These are phyloP conservation scores for Megatriorchis doriae DNA, from an alignment of 2,113 vertebrate genomes.

Conservation along the genomic window DNA sequence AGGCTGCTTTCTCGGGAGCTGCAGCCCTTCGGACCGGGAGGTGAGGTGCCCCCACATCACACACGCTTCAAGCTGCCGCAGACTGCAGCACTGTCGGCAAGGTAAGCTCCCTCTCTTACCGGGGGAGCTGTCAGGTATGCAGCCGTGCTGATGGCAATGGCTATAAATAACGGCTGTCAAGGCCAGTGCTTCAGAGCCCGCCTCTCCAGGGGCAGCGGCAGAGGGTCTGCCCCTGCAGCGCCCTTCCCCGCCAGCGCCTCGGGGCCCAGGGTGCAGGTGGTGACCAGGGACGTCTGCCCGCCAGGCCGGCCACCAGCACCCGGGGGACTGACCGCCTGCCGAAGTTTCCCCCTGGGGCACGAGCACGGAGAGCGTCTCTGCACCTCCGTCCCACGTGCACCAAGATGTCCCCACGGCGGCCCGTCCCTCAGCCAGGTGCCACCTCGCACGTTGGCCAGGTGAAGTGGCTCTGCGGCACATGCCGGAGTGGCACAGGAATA, in stretches of 20 bases:
- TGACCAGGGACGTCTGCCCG: neutral
- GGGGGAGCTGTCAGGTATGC: neutral
- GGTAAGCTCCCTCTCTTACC: neutral
- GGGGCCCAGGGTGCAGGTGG: neutral
- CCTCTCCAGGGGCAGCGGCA: rapidly evolving
- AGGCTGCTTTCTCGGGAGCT: neutral
- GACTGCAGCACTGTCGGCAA: neutral
- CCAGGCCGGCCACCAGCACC: neutral
- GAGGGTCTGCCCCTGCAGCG: neutral
- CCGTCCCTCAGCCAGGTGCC: neutral
- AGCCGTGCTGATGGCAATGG: neutral
- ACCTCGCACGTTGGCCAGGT: neutral
- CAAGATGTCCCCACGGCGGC: rapidly evolving
- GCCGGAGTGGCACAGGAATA: neutral
- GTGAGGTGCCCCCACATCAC: neutral
- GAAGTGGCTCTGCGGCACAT: neutral
- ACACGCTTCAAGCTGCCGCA: neutral
- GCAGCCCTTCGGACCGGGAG: neutral
- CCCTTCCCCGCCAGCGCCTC: neutral
- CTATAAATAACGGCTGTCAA: neutral
- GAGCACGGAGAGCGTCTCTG: neutral
- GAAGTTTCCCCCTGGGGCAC: neutral
- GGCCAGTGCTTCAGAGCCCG: neutral
- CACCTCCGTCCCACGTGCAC: neutral
- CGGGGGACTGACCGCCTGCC: neutral